These are phyloP conservation scores for Vimba vimba DNA, from an alignment of 2,113 vertebrate species.

Conservation along the genomic window DNA sequence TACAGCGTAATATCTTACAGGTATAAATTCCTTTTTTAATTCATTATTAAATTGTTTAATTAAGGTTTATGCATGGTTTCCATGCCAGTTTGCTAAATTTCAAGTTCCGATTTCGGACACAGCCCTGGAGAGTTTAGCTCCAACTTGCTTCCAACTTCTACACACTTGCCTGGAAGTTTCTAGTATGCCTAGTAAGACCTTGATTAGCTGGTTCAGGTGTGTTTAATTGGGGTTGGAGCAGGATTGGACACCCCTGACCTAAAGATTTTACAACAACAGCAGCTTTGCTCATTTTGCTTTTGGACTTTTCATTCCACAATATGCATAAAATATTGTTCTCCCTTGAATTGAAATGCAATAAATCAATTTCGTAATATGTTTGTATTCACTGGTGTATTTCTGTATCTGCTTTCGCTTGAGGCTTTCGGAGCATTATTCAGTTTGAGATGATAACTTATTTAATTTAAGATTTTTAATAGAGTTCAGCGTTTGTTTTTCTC, in stretches of 20 bases:
- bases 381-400: background rate
- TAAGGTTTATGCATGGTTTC: too few relatives aligned
- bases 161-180: too few relatives aligned
- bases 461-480: slow-evolving; percentile 41
- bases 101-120: too few relatives aligned
- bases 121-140: too few relatives aligned
- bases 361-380: slow-evolving; percentile 18
- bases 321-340: background rate
- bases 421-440: background rate
- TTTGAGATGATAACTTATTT: background rate
- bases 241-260: background rate
- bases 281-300: background rate
- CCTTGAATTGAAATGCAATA: slow-evolving; percentile 23
- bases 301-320: background rate
- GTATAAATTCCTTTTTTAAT: too few relatives aligned
- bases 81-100: too few relatives aligned
- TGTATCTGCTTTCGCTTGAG: background rate
- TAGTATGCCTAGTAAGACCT: too few relatives aligned
- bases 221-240: too few relatives aligned
- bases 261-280: background rate
- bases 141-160: too few relatives aligned
- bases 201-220: too few relatives aligned
- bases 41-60: too few relatives aligned
- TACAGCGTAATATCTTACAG: too few relatives aligned
- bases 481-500: slow-evolving; percentile 39